Percentiles rank a stretch among this genome's conserved stretches.
Conservation (phyloP, 2,113 vertebrate species). For the Anoura caudifer region DNA sequence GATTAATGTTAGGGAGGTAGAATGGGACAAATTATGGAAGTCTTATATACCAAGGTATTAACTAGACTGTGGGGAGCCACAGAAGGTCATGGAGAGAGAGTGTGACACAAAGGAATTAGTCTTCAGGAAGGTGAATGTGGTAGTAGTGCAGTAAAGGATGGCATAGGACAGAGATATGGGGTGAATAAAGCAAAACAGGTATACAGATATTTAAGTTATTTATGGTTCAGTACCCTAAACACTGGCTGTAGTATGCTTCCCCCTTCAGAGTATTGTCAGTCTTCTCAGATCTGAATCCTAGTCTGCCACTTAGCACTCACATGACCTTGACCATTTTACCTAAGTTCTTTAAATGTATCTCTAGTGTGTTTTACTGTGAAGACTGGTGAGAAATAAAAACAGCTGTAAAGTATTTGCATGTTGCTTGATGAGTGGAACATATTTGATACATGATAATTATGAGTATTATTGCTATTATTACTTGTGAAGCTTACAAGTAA, state of each 20-base stretch:
- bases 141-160: not conserved
- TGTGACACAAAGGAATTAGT: not conserved
- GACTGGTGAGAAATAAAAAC: not conserved
- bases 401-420: not conserved
- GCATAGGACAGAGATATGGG: not conserved
- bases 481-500: not conserved
- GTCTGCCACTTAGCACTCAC: not conserved
- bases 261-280: not conserved
- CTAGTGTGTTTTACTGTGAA: not conserved
- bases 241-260: not conserved
- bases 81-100: not conserved
- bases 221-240: not conserved
- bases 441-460: not conserved
- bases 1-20: not conserved
- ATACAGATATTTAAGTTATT: not conserved
- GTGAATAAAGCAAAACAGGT: not conserved
- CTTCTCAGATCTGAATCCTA: not conserved
- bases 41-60: not conserved
- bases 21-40: not conserved
- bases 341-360: not conserved
- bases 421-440: not conserved
- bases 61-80: not conserved
- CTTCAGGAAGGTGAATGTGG: not conserved
- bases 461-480: not conserved
- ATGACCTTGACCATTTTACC: not conserved